Evolutionary conservation across 2,888 invertebrate species (phyloP), one percentile per base, ranked within the genome.

Genomic region (Pherbina coryleti): DNA sequence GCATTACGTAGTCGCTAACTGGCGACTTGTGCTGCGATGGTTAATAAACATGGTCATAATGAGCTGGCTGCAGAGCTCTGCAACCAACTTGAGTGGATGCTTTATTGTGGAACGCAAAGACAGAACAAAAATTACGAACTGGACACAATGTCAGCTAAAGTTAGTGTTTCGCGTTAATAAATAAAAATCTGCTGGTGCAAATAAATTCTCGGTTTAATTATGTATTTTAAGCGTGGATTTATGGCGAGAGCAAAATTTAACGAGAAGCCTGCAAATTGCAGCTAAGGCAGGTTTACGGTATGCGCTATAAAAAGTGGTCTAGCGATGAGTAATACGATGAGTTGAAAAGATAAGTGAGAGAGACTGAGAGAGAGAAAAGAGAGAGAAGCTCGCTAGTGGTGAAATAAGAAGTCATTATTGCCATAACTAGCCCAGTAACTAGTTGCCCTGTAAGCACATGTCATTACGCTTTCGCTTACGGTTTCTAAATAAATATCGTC

Each of bases 1-100:
- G 87, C 87, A 85, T 86, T 87, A 86, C 70, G 60, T 73, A 49
- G 34, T 72, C 17, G 31, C 60, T 62, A 17, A 60, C 22, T n/a
- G 28, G 31, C 53, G 34, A 51, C n/a, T 49, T 34, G 53, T 51
- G 34, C 9, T 37, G 34, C 28, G 28, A 19, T 55, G 72, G 57
- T 73, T 67, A 73, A 77, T 77, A 75, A 75, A 75, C 77, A 60
- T 84, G 85, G 83, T 81, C 81, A 84, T 85, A 85, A 85, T 85
- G 85, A 85, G 85, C 75, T 55, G 53, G 17, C 37, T 22, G 57
- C 57, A 44, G 44, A 82, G 79, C 67, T 69, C 67, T 69, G n/a
- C 77, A n/a, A 44, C 49, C 67, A 67, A 51, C 31, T 44, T 19
- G 57, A 73, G 53, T 67, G 37, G 71, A 60, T 49, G 51, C 37